A percentile compares a stretch with the other conserved stretches of the same genome.
Evolutionary conservation across 2,888 invertebrate genomes (phyloP).

Genomic region (Venusia cambrica): DNA sequence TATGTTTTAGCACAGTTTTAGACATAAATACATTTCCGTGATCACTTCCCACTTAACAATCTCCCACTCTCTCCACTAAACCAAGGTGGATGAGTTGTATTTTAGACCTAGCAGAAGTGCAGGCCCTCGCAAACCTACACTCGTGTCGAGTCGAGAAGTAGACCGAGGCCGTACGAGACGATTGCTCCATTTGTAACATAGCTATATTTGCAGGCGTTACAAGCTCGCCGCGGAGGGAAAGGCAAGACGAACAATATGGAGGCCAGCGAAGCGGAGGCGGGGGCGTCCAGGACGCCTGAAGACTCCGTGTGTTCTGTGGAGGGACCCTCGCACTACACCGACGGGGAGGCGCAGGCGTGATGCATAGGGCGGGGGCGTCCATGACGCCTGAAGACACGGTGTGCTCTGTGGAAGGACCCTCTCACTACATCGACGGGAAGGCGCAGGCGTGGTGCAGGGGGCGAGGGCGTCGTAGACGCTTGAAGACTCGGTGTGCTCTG

Average conservation of each 20-base stretch:
- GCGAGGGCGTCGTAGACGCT: too few relatives aligned
- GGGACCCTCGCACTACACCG: slow-evolving; percentile 87
- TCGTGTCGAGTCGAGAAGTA: too few relatives aligned
- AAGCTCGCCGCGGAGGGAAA: slow-evolving; percentile 83
- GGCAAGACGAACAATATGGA: slow-evolving; percentile 81
- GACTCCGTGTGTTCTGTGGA: slow-evolving; percentile 95
- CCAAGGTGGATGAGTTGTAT: too few relatives aligned
- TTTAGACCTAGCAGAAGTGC: too few relatives aligned
- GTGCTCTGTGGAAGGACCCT: slow-evolving; percentile 92
- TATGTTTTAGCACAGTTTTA: too few relatives aligned
- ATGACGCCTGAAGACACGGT: slow-evolving; percentile 96
- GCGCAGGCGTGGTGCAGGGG: slow-evolving; percentile 61
- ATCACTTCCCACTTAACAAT: too few relatives aligned
- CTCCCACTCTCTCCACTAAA: too few relatives aligned
- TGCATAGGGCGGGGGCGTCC: slow-evolving; percentile 30
- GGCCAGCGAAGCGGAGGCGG: slow-evolving; percentile 85
- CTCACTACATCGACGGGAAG: slow-evolving; percentile 83
- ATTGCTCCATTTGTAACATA: too few relatives aligned
- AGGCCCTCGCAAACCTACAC: too few relatives aligned
- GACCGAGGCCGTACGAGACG: too few relatives aligned
- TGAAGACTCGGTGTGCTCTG: too few relatives aligned
- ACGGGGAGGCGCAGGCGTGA: slow-evolving; percentile 78
- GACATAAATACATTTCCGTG: too few relatives aligned
- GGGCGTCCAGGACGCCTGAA: slow-evolving; percentile 92
- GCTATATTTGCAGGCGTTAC: slow-evolving; percentile 83